A percentile compares a stretch with the other conserved stretches of the same genome.
Evolutionary conservation across 2,113 vertebrate species (phyloP).

Genomic region (Takifugu flavidus): DNA sequence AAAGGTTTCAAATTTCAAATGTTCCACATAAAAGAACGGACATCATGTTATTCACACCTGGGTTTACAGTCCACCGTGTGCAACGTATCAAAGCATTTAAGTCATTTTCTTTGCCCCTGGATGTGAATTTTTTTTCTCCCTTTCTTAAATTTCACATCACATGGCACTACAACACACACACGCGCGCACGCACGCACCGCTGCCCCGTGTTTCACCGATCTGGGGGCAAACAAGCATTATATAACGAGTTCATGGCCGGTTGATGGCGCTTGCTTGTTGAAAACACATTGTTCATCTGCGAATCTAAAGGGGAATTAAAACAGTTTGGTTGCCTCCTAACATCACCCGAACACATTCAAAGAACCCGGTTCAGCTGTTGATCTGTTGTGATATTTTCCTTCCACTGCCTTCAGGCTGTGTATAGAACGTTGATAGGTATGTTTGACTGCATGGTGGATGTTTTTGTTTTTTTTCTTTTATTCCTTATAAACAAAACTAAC

Average conservation of each 20-base stretch:
- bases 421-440: no score
- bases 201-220: constrained; percentile 26
- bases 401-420: no score
- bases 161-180: neutral
- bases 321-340: constrained; percentile 12
- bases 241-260: constrained; percentile 31
- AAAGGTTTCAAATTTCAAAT: no score
- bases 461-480: neutral
- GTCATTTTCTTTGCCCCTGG: no score
- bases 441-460: neutral
- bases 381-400: no score
- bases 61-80: no score
- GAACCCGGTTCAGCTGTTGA: no score
- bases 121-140: neutral
- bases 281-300: constrained; percentile 42
- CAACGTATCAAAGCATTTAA: no score
- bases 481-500: neutral
- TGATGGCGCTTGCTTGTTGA: constrained; percentile 9
- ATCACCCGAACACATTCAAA: no score
- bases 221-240: neutral
- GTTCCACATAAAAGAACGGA: no score
- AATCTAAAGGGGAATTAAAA: constrained; percentile 44
- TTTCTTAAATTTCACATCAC: neutral
- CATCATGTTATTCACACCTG: no score
- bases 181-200: no score